These are phyloP conservation scores for Pyxicephalus adspersus DNA, from an alignment of 2,113 vertebrate genomes.

Conservation along the genomic window DNA sequence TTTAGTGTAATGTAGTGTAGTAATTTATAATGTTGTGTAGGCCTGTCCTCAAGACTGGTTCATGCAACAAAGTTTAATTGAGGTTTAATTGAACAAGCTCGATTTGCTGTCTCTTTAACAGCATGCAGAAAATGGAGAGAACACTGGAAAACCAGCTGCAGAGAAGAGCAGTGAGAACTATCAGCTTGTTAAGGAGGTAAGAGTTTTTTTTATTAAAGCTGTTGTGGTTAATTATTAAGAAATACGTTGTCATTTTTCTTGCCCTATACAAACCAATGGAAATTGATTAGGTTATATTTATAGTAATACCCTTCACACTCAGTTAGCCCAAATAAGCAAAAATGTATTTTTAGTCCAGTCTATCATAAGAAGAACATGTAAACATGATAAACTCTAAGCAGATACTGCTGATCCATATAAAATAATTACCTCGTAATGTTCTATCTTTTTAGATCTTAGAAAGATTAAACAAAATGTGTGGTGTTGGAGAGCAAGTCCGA, in stretches of 20 bases:
- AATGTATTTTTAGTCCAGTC: neutral
- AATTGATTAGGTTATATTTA: neutral
- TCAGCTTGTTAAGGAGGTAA: constrained; percentile 90
- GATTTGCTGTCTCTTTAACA: constrained; percentile 37
- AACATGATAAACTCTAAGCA: no score
- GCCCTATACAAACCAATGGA: neutral
- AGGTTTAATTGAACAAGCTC: no score
- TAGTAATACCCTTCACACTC: neutral
- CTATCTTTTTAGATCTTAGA: constrained; percentile 84
- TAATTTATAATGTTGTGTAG: no score
- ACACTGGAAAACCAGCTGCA: constrained; percentile 72
- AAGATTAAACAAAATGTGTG: constrained; percentile 93
- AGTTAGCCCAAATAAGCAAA: neutral
- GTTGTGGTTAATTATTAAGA: neutral
- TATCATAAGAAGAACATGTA: no score
- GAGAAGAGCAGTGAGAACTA: constrained; percentile 95
- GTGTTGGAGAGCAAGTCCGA: constrained; percentile 84
- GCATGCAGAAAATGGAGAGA: constrained; percentile 69
- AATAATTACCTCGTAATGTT: neutral
- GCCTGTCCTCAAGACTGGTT: no score
- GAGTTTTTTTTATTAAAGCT: no score
- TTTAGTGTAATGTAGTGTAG: no score
- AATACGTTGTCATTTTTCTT: neutral
- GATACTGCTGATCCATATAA: no score
- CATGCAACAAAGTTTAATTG: no score